Conservation (phyloP, 2,888 invertebrate genomes). For the Plebejus melissa region DNA sequence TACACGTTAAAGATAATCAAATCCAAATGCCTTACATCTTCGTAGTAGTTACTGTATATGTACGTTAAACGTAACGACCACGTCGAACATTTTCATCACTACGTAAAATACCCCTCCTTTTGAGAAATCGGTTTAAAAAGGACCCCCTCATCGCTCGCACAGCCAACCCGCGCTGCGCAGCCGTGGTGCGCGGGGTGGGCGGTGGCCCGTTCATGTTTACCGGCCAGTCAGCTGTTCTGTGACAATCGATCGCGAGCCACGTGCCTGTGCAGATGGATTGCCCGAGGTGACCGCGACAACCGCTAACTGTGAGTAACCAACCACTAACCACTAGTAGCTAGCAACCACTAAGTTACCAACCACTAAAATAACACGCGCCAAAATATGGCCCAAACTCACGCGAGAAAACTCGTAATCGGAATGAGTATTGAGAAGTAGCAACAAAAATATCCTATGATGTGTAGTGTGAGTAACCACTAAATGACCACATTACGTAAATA, state of each 20-base stretch:
- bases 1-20: no score
- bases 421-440: no score
- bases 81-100: no score
- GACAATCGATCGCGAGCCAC: conserved; percentile 57
- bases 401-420: background rate
- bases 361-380: conserved; percentile 40
- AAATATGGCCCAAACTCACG: background rate
- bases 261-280: conserved; percentile 64
- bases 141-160: conserved; percentile 27
- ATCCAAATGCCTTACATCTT: no score
- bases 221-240: conserved; percentile 73
- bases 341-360: conserved; percentile 39
- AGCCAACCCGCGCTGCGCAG: conserved; percentile 39
- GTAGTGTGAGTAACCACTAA: background rate
- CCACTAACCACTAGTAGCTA: conserved; percentile 38
- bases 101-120: background rate
- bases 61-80: no score
- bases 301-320: conserved; percentile 35
- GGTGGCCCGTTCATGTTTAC: conserved; percentile 73
- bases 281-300: conserved; percentile 59
- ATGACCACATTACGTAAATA: background rate
- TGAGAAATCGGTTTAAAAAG: background rate
- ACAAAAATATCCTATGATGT: no score
- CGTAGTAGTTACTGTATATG: no score
- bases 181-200: conserved; percentile 41